Evolutionary conservation across 2,888 invertebrate species (phyloP), one percentile per base, ranked within the genome.

Genomic region (Archips xylosteana): DNA sequence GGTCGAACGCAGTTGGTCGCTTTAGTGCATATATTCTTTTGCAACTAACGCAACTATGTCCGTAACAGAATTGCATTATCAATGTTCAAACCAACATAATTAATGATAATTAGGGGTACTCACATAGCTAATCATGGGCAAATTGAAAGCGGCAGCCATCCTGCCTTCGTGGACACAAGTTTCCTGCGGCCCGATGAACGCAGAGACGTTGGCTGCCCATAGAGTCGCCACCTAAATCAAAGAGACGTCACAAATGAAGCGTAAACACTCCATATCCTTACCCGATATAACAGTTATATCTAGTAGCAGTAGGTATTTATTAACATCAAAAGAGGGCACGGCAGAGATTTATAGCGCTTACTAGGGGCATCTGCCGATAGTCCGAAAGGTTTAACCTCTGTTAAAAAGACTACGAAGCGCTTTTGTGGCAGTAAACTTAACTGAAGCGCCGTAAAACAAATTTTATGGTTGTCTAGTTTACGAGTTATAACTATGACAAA

Each of bases 121-220:
- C 92, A 99, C 99, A 87, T 99, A 99, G 79, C 99, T 99, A 85
- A 99, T 97, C 99, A 99, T 99, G 5, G 98, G 98, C 65, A 98
- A 94, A 89, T 99, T 98, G 92, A 99, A 98, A 59, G 98, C 97
- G 1, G 98, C 97, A 0, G 99, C 98, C 96, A 99, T 97, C 79
- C 97, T 96, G 0, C 98, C 99, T 90, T 99, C 99, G 89, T 98
- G 98, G 32, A 98, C 96, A 88, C 99, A 98, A 0, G 98, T 97
- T 88, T 98, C 98, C 78, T 94, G 94, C 61, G 94, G 94, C 0
- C 98, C 99, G 80, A 99, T 97, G 87, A 98, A 98, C 49, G 96
- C 98, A 2, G 97, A 96, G 70, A 99, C 96, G 83, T 98, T 97
- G 78, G 95, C 95, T 65, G 96, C 97, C 97, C 98, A 98, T 59